phyloP scores from a whole-genome alignment of 1,140 invertebrate species.

The Agrypnia vestita region DNA sequence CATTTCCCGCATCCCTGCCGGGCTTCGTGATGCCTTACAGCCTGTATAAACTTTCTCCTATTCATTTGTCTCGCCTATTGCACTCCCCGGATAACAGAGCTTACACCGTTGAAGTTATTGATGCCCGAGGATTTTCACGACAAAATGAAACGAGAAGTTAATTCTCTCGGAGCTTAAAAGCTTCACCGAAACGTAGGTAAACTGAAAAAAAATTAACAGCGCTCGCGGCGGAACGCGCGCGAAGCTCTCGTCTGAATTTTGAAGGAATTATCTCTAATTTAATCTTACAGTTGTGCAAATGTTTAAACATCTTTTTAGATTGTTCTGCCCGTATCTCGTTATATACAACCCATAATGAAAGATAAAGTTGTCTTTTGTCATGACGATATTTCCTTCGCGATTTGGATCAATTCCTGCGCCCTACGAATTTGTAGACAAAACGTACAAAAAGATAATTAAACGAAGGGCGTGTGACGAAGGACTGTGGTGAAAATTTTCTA shows the following conservation, averaged over 20 bases:
- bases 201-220: constrained; percentile 15
- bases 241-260: background rate
- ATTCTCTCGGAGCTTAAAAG: constrained; percentile 4
- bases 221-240: constrained; percentile 9
- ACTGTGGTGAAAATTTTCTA: no score
- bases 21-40: background rate
- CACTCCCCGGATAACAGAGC: background rate
- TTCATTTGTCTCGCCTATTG: background rate
- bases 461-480: no score
- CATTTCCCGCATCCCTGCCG: background rate
- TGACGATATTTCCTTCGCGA: background rate
- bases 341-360: no score
- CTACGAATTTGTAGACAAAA: constrained; percentile 1
- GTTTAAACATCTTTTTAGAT: no score
- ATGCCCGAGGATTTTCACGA: constrained; percentile 38
- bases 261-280: no score
- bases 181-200: background rate
- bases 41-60: constrained; percentile 1
- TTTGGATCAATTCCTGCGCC: background rate
- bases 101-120: constrained; percentile 40
- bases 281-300: background rate
- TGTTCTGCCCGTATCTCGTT: no score
- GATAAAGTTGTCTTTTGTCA: background rate
- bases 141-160: constrained; percentile 19
- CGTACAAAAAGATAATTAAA: constrained; percentile 15